These are phyloP conservation scores for Drosophila busckii DNA, from an alignment of 1,140 invertebrate genomes.

Conservation along the genomic window DNA sequence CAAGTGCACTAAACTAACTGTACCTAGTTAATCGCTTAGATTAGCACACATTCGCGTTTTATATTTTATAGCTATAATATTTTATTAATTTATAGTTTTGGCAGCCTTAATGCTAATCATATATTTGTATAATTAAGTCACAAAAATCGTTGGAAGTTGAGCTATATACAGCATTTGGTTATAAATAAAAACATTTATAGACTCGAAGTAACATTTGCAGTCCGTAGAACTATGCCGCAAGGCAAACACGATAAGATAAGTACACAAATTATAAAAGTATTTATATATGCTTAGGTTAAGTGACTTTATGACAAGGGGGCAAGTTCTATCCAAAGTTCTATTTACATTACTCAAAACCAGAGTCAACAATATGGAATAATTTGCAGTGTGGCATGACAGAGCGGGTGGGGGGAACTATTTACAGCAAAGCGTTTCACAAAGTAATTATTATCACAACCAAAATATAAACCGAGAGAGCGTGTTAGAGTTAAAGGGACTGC, in stretches of 20 bases:
- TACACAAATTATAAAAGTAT: slow-evolving; percentile 22
- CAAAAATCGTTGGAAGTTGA: too few species aligned
- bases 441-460: slow-evolving; percentile 24
- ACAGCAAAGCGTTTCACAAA: not conserved
- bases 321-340: slow-evolving; percentile 6
- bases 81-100: too few species aligned
- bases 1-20: too few species aligned
- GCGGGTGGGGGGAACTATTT: not conserved
- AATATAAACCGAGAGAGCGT: not conserved
- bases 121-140: slow-evolving; percentile 10
- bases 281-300: not conserved
- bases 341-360: slow-evolving; percentile 47
- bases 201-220: slow-evolving; percentile 6
- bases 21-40: too few species aligned
- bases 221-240: slow-evolving; percentile 3
- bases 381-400: too few species aligned
- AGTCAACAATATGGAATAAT: slow-evolving; percentile 20
- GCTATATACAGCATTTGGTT: slow-evolving; percentile 11
- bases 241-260: slow-evolving; percentile 34
- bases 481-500: too few species aligned
- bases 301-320: not conserved
- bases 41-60: not conserved
- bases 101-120: too few species aligned
- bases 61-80: too few species aligned
- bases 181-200: too few species aligned